A percentile compares a stretch with the other conserved stretches of the same genome.
These are phyloP conservation scores for Cerastoderma edule DNA, from an alignment of 2,888 invertebrate genomes.

Conservation along the genomic window DNA sequence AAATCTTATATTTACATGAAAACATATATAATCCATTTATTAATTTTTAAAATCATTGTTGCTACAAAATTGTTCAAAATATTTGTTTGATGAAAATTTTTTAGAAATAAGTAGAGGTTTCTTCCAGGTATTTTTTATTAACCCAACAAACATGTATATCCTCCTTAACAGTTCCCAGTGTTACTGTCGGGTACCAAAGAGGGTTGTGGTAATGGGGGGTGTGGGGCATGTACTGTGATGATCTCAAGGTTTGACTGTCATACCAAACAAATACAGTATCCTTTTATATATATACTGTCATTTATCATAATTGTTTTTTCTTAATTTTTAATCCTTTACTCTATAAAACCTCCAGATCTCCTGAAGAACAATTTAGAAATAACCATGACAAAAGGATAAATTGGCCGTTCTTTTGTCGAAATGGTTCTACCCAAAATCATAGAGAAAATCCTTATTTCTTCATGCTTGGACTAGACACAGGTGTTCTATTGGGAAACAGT, in stretches of 20 bases:
- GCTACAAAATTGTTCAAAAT: neutral
- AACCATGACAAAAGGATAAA: neutral
- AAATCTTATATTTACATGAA: too few species aligned
- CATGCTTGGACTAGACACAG: neutral
- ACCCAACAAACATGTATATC: neutral
- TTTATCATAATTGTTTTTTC: neutral
- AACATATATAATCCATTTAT: too few species aligned
- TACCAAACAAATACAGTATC: conserved; percentile 4
- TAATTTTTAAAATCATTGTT: neutral
- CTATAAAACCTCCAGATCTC: neutral
- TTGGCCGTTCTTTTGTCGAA: neutral
- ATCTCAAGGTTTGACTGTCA: conserved; percentile 81
- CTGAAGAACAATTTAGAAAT: neutral
- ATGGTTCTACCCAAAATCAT: neutral
- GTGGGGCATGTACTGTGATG: conserved; percentile 86
- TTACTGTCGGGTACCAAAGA: conserved; percentile 90
- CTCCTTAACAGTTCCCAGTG: conserved; percentile 55
- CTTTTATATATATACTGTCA: too few species aligned
- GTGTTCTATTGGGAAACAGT: too few species aligned
- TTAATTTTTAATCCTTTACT: neutral
- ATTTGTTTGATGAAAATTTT: neutral
- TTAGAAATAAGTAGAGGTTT: too few species aligned
- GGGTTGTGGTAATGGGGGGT: conserved; percentile 61
- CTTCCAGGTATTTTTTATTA: too few species aligned
- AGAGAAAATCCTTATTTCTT: neutral